A percentile compares a stretch with the other conserved stretches of the same genome.
Evolutionary conservation across 2,888 invertebrate species (phyloP).

Genomic region (Acrobasis consociella): DNA sequence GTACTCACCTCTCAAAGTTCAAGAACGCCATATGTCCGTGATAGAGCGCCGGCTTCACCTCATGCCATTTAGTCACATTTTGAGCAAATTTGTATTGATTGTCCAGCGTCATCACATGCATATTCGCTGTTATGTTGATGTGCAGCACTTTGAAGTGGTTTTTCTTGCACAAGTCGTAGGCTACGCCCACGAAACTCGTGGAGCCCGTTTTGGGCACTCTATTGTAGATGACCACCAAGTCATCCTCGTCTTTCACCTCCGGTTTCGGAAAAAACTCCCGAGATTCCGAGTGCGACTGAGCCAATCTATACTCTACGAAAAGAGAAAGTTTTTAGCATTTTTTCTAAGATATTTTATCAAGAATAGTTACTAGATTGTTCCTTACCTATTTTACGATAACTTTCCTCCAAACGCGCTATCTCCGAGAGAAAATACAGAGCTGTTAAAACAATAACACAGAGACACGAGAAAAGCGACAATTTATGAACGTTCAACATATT

Average conservation of each 20-base stretch:
- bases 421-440: slow-evolving; percentile 77
- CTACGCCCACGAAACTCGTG: slow-evolving; percentile 96
- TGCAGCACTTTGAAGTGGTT: slow-evolving; percentile 88
- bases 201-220: slow-evolving; percentile 98
- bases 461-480: slow-evolving; percentile 71
- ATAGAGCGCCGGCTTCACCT: slow-evolving; percentile 96
- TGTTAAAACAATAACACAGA: slow-evolving; percentile 70
- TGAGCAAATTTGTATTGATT: slow-evolving; percentile 95
- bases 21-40: slow-evolving; percentile 99
- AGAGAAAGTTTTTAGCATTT: slow-evolving; percentile 3
- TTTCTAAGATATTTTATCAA: neutral
- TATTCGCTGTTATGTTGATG: slow-evolving; percentile 97
- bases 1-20: slow-evolving; percentile 93
- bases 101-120: slow-evolving; percentile 95
- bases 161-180: slow-evolving; percentile 92
- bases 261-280: slow-evolving; percentile 66
- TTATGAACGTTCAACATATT: slow-evolving; percentile 77
- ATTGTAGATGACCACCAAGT: slow-evolving; percentile 94
- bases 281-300: slow-evolving; percentile 61
- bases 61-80: slow-evolving; percentile 95
- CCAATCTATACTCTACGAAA: slow-evolving; percentile 67
- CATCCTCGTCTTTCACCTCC: slow-evolving; percentile 78
- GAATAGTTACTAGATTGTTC: slow-evolving; percentile 19
- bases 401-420: slow-evolving; percentile 70
- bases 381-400: slow-evolving; percentile 68